Evolutionary conservation across 2,888 invertebrate species (phyloP), one percentile per base, ranked within the genome.

Genomic region (Ichneumoninae sp.): DNA sequence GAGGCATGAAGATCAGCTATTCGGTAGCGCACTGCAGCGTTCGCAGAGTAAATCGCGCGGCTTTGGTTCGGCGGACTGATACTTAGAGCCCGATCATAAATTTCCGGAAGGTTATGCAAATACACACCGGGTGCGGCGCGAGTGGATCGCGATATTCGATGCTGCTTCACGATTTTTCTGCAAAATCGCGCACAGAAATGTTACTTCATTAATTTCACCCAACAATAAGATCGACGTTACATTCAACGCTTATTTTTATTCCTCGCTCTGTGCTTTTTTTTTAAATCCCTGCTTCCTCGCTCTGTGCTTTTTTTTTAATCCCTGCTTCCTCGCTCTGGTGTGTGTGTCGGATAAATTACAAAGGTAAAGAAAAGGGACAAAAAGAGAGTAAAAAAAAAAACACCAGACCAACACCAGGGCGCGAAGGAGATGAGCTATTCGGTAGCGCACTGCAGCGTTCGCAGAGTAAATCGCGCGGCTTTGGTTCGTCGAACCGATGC

Each of bases 181-280:
- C 16, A 6, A 8, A 33, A 63, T 30, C 16, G 76, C 30, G n/a
- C 30, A 52, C 60, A 6, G 30, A 1, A 4, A 4, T 57, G 10
- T 26, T 57, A 10, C 26, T 57, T 10, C 13, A 13, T 26, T 22
- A 0, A 13, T 26, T 57, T 57, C 13, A 57, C 26, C 44, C 71
- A 82, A 80, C 82, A 10, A 44, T 3, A 44, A 40, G 8, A 40
- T 40, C 40, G 8, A 40, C 52, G 16, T 54, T 63, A 65, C 52
- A 10, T 8, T 63, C 47, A n/a, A 47, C 50, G 22, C 68, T 68
- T 63, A 13, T 71, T 82, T 82, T 81, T 54, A 26, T 47, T 83
- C 44, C 26, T 81, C 30, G 13, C 36, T 19, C 10, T 36, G 10
- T 40, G 40, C 8, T 78, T 77, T 70, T 77, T 70, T 60, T 33